These are phyloP conservation scores for Melospiza georgiana DNA, from an alignment of 2,113 vertebrate species.

Conservation along the genomic window DNA sequence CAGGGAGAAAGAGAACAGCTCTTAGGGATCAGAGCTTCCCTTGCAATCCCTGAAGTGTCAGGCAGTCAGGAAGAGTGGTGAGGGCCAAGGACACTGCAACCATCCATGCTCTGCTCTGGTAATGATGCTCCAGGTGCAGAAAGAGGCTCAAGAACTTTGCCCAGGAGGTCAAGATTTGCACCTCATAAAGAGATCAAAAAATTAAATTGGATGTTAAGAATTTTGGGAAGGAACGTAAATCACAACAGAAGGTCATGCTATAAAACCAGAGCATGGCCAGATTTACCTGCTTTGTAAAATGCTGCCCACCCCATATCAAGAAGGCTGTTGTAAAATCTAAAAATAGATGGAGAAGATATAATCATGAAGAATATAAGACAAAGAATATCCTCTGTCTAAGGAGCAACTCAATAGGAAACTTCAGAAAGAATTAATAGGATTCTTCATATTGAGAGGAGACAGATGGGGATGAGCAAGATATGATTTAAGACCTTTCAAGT, in stretches of 20 bases:
- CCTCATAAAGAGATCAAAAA: neutral
- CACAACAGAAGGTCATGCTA: neutral
- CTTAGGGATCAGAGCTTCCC: neutral
- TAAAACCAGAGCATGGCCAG: neutral
- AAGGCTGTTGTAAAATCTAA: neutral
- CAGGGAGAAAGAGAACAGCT: neutral
- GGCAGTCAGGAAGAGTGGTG: neutral
- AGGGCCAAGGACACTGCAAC: neutral
- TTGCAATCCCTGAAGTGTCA: neutral
- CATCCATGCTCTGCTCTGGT: neutral
- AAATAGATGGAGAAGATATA: neutral
- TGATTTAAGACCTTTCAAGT: conserved; percentile 28
- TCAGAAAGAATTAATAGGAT: neutral
- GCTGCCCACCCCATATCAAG: neutral
- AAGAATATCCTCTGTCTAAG: neutral
- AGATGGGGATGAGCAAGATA: neutral
- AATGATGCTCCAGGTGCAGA: neutral
- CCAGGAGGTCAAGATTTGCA: neutral
- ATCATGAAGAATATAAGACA: neutral
- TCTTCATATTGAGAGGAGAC: neutral
- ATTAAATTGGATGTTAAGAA: neutral
- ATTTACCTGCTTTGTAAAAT: neutral
- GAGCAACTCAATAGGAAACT: neutral
- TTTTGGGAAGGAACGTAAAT: neutral
- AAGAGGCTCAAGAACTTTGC: neutral